These are phyloP conservation scores for Drosophila parthenogenetica DNA, from an alignment of 2,888 invertebrate species.

Conservation along the genomic window DNA sequence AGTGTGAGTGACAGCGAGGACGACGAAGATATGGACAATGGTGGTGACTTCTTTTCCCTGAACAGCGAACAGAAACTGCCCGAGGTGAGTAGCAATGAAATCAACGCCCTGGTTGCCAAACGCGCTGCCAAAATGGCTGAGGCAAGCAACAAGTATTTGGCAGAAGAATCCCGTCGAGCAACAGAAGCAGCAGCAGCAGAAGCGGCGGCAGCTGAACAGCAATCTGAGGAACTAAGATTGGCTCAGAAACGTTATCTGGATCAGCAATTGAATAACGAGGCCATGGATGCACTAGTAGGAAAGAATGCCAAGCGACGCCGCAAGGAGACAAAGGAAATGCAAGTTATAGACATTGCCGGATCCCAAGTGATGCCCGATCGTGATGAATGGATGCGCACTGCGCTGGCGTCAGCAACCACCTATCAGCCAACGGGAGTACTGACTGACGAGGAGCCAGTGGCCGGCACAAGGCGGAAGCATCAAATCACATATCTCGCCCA, in stretches of 20 bases:
- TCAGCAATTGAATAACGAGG: conserved; percentile 71
- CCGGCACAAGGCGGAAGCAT: conserved; percentile 93
- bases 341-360: conserved; percentile 93
- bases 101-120: conserved; percentile 83
- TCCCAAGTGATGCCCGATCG: conserved; percentile 92
- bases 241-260: conserved; percentile 71
- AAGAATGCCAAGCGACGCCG: conserved; percentile 87
- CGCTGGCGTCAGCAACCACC: conserved; percentile 89
- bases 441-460: conserved; percentile 86
- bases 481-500: conserved; percentile 97
- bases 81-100: conserved; percentile 85
- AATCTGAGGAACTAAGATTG: conserved; percentile 46
- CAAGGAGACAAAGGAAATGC: conserved; percentile 85
- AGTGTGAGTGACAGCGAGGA: conserved; percentile 85
- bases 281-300: conserved; percentile 89
- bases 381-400: conserved; percentile 93
- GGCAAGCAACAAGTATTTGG: conserved; percentile 67
- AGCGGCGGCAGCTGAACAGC: conserved; percentile 27
- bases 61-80: conserved; percentile 85
- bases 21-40: conserved; percentile 83
- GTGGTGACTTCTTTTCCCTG: conserved; percentile 83
- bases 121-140: conserved; percentile 83
- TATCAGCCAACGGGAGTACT: conserved; percentile 85
- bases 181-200: conserved; percentile 29
- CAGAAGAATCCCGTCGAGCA: conserved; percentile 33